Percentiles rank a stretch among this genome's conserved stretches.
Evolutionary conservation across 2,797 vertebrate species (phyloP).

Genomic region (Clamator glandarius): DNA sequence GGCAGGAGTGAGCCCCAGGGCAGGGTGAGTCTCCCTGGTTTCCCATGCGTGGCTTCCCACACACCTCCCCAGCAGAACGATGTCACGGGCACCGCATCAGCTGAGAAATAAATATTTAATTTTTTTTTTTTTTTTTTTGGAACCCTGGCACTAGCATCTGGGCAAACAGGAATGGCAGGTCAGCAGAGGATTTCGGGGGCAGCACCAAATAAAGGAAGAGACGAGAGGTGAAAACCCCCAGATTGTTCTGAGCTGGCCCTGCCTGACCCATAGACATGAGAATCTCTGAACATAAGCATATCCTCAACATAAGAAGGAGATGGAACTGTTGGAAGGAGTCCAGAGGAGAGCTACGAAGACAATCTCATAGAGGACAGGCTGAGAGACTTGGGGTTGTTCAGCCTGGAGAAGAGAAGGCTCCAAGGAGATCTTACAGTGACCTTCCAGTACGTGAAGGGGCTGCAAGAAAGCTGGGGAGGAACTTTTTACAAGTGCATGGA

Average conservation of each 20-base stretch:
- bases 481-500: too few species aligned
- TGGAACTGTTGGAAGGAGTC: too few species aligned
- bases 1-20: not conserved
- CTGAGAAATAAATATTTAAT: not conserved
- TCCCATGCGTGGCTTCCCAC: not conserved
- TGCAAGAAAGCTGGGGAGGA: too few species aligned
- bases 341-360: too few species aligned
- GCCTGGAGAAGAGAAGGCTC: too few species aligned
- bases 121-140: not conserved
- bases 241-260: not conserved
- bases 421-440: too few species aligned
- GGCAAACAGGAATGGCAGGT: not conserved
- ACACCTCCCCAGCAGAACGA: not conserved
- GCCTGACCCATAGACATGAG: rapidly evolving
- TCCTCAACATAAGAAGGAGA: too few species aligned
- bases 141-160: not conserved
- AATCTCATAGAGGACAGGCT: too few species aligned
- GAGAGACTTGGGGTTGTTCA: too few species aligned
- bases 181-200: not conserved
- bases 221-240: not conserved
- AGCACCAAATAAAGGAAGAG: not conserved
- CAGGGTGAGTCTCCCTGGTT: not conserved
- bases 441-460: too few species aligned
- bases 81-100: not conserved
- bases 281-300: too few species aligned